A percentile compares a stretch with the other conserved stretches of the same genome.
Evolutionary conservation across 2,797 vertebrate species (phyloP).

Genomic region (Leptoclinus maculatus): DNA sequence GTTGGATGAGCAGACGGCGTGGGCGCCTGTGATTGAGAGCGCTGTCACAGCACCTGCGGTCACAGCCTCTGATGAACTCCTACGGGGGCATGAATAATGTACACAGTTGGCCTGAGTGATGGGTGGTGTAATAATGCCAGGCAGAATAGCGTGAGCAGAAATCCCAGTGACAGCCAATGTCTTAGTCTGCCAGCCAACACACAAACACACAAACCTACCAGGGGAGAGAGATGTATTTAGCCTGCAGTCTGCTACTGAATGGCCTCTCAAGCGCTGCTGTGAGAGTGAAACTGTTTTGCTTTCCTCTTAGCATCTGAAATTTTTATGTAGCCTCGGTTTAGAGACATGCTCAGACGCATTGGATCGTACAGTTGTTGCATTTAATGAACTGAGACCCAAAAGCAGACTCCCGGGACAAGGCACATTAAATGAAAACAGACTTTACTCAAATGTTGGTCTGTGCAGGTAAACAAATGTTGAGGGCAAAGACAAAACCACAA

Average conservation of each 20-base stretch:
- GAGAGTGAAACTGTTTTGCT: conserved; percentile 60
- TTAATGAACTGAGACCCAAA: conserved; percentile 42
- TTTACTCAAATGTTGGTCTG: conserved; percentile 14
- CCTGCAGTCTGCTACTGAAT: conserved; percentile 37
- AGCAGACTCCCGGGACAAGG: conserved; percentile 23
- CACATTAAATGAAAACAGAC: conserved; percentile 18
- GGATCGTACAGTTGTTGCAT: conserved; percentile 25
- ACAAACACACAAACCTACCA: conserved; percentile 31
- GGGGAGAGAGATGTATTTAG: conserved; percentile 53
- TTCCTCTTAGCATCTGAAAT: conserved; percentile 52
- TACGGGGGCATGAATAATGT: conserved; percentile 79
- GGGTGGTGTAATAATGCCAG: conserved; percentile 75
- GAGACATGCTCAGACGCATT: conserved; percentile 29
- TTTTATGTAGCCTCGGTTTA: conserved; percentile 47
- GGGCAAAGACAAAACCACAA: conserved; percentile 3
- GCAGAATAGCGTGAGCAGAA: conserved; percentile 79
- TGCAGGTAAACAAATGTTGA: conserved; percentile 22
- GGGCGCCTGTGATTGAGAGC: conserved; percentile 77
- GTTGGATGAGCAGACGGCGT: conserved; percentile 60
- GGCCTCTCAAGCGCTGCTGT: conserved; percentile 44
- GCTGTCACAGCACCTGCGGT: conserved; percentile 78
- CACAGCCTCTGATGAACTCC: conserved; percentile 68
- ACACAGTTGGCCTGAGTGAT: conserved; percentile 77
- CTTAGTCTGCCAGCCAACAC: conserved; percentile 52
- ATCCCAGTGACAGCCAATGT: conserved; percentile 62